Conservation (phyloP, 2,113 vertebrate species). For the Malurus alboscapulatus region DNA sequence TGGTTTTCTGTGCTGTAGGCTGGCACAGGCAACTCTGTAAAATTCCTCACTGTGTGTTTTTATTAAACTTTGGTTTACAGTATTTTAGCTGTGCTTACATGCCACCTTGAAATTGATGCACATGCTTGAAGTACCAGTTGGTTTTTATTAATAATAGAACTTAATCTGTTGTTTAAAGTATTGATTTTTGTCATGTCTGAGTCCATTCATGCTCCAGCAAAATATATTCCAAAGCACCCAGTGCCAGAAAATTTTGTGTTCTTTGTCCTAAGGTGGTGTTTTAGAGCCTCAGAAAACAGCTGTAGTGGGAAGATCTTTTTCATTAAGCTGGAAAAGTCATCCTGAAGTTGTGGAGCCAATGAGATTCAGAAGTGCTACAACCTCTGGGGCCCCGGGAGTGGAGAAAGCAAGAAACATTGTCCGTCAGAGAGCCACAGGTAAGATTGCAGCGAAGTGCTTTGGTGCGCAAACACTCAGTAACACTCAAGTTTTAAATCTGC, state of each 20-base stretch:
- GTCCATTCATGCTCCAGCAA: neutral
- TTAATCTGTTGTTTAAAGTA: neutral
- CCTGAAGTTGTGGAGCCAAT: slow-evolving; percentile 90
- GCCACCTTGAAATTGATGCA: neutral
- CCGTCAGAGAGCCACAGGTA: slow-evolving; percentile 93
- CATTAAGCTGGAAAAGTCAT: slow-evolving; percentile 93
- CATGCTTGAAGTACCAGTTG: neutral
- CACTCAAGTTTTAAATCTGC: neutral
- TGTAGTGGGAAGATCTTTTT: slow-evolving; percentile 88
- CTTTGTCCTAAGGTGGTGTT: slow-evolving; percentile 75
- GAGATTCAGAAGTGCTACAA: slow-evolving; percentile 94
- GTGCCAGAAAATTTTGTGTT: neutral
- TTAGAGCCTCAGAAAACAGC: slow-evolving; percentile 85
- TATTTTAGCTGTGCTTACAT: neutral
- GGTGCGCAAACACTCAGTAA: neutral
- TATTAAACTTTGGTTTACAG: neutral
- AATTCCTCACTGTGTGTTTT: neutral
- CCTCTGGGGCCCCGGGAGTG: slow-evolving; percentile 91
- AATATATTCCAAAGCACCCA: accelerated
- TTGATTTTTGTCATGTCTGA: neutral
- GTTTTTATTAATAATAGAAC: neutral
- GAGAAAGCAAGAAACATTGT: slow-evolving; percentile 94
- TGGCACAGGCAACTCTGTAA: neutral
- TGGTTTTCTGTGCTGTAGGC: neutral
- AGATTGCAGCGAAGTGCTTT: neutral